phyloP scores from a whole-genome alignment of 1,140 invertebrate species.

The Littorina saxatilis region DNA sequence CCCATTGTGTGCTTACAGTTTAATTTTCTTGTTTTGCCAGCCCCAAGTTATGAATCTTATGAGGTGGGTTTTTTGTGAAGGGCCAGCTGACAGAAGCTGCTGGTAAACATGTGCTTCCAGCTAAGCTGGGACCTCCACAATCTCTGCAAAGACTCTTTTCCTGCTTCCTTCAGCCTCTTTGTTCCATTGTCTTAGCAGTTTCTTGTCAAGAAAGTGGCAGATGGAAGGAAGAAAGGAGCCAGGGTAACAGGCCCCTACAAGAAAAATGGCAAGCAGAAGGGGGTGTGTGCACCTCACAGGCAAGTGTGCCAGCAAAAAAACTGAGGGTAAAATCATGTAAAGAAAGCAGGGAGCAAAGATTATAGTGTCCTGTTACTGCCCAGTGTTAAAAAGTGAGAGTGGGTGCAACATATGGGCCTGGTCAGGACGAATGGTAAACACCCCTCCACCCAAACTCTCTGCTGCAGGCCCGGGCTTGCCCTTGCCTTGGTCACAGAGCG shows the following conservation, averaged over 20 bases:
- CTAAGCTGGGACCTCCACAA: constrained; percentile 13
- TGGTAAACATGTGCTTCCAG: constrained; percentile 42
- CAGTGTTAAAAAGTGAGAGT: neutral
- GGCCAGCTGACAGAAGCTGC: constrained; percentile 45
- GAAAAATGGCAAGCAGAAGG: constrained; percentile 35
- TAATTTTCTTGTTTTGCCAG: constrained; percentile 62
- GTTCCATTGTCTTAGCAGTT: constrained; percentile 49
- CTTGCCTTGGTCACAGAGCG: neutral
- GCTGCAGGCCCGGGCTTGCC: neutral
- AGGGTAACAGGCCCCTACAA: constrained; percentile 32
- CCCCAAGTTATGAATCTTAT: constrained; percentile 59
- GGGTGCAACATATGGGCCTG: neutral
- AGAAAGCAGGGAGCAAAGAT: neutral
- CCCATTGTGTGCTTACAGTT: constrained; percentile 64
- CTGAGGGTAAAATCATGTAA: neutral
- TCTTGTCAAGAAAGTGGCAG: constrained; percentile 44
- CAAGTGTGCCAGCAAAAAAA: neutral
- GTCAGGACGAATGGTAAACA: neutral
- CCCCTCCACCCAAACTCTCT: neutral
- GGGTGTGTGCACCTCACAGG: constrained; percentile 20
- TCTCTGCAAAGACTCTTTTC: constrained; percentile 38
- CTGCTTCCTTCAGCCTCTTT: constrained; percentile 40
- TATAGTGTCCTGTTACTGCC: neutral
- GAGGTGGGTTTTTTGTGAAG: constrained; percentile 39
- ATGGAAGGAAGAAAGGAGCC: constrained; percentile 46